A percentile compares a stretch with the other conserved stretches of the same genome.
Conservation (phyloP, 1,140 invertebrate genomes). For the Sipha flava region DNA sequence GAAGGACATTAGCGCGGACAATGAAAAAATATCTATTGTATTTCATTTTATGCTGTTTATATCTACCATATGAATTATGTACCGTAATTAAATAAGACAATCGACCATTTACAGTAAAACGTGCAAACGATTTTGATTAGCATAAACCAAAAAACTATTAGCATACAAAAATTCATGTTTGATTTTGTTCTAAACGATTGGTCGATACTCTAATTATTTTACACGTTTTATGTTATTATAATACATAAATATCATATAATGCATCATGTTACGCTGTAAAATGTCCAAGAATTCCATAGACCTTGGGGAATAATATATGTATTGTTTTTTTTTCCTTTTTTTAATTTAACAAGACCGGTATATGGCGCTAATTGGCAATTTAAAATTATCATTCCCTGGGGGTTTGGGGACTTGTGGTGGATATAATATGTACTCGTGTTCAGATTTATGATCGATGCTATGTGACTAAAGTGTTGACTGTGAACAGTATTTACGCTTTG, state of each 20-base stretch:
- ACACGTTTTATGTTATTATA: background rate
- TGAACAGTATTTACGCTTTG: no score
- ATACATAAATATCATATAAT: no score
- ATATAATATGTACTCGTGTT: background rate
- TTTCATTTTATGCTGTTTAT: background rate
- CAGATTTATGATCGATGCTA: background rate
- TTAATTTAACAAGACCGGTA: background rate
- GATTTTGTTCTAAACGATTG: background rate
- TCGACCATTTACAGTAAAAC: background rate
- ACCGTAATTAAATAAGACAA: background rate
- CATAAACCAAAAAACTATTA: background rate
- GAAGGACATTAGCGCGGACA: background rate
- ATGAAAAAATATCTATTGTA: background rate
- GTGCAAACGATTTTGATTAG: background rate
- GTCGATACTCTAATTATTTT: background rate
- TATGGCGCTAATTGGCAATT: background rate
- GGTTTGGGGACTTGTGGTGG: background rate
- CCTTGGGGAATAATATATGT: background rate
- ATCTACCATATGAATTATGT: background rate
- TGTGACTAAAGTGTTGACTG: no score
- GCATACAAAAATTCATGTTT: background rate
- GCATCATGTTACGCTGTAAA: background rate
- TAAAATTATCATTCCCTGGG: background rate
- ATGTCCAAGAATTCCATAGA: background rate
- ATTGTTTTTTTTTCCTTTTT: background rate